Evolutionary conservation across 2,888 invertebrate genomes (phyloP), one percentile per base, ranked within the genome.

Genomic region (Mantis religiosa): DNA sequence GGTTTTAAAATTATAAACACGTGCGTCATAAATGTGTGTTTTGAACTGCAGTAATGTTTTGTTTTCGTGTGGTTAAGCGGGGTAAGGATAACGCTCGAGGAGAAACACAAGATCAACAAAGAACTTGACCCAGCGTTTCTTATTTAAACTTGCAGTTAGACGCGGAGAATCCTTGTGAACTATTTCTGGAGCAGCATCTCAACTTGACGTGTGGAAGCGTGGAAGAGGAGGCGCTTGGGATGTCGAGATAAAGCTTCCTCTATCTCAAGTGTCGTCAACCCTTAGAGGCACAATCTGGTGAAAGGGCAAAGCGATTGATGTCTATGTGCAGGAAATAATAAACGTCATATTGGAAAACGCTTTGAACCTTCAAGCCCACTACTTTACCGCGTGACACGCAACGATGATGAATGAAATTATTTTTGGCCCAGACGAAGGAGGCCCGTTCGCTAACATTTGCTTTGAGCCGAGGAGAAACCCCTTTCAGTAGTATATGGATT

Each of bases 201-300:
- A 34, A 86, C 28, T 86, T 71, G 81, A 86, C 30, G 87, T 87
- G 87, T 82, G 87, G 82, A 87, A 82, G 87, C 82, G 87, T 87
- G 82, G 82, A 87, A 34, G n/a, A 71, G 54, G 54, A 71, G 54
- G 54, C 54, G 54, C 54, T 20, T 71, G 54, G 54, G 54, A 71
- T 71, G 54, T 71, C 54, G 25, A 71, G 54, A 71, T 71, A 71
- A 71, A 71, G 54, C 54, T 71, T 6, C 54, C 54, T 71, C 54
- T 71, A 71, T 20, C 54, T 71, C 20, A 20, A 27, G 28, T 83
- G 28, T 83, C 83, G 28, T 28, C 14, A 28, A 83, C 83, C 34
- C 34, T 27, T 84, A n/a, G 12, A 84, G 34, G 7, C 25, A n/a
- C 14, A 34, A 34, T 28, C 28, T 84, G 34, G n/a, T 20, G 20